These are phyloP conservation scores for Carlito syrichta DNA, from an alignment of 2,113 vertebrate genomes.

Conservation along the genomic window DNA sequence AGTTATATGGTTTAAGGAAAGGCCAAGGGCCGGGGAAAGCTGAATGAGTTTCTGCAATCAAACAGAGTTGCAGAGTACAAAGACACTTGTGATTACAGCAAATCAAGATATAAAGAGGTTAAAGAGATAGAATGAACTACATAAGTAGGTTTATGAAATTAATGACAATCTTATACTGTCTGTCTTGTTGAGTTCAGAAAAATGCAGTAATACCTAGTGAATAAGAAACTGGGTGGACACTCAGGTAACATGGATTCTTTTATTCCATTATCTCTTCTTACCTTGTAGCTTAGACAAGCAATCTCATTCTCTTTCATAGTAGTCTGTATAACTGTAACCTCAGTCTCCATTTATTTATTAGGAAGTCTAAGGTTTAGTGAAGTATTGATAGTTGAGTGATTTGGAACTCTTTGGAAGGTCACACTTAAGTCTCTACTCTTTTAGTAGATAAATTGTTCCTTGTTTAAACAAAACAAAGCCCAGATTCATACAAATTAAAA, in stretches of 20 bases:
- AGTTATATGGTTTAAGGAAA: neutral
- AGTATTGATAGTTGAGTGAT: neutral
- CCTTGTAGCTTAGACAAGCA: neutral
- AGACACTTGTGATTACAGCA: neutral
- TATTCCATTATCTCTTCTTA: neutral
- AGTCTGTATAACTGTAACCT: neutral
- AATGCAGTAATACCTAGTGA: neutral
- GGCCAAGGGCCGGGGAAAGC: neutral
- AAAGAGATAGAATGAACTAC: neutral
- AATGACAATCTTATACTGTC: neutral
- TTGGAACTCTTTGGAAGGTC: neutral
- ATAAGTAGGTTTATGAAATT: slow-evolving; percentile 31
- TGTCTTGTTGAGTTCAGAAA: neutral
- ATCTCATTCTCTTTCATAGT: neutral
- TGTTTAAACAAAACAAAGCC: slow-evolving; percentile 15
- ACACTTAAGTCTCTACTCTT: neutral
- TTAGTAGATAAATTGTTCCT: neutral
- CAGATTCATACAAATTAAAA: neutral
- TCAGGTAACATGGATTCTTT: neutral
- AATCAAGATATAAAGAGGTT: neutral
- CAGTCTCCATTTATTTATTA: neutral
- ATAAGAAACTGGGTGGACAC: neutral
- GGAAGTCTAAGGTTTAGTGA: neutral
- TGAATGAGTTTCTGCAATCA: neutral
- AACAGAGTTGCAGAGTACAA: neutral